Percentiles rank a stretch among this genome's conserved stretches.
phyloP scores from a whole-genome alignment of 2,888 invertebrate species.

The Portevinia maculata region DNA sequence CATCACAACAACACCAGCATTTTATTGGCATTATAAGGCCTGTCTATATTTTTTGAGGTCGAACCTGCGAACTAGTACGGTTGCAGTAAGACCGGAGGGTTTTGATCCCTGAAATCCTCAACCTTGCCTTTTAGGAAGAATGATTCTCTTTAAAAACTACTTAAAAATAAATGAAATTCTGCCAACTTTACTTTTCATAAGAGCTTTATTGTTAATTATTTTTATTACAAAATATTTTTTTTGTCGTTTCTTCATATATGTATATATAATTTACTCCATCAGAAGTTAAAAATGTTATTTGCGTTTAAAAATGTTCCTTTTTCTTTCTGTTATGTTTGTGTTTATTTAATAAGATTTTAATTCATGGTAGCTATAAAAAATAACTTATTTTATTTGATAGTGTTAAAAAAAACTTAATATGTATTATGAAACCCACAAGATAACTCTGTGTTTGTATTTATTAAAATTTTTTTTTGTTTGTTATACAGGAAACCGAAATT shows the following conservation, averaged over 20 bases:
- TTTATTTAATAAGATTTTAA: slow-evolving; percentile 32
- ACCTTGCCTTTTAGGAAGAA: too few species aligned
- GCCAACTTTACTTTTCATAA: slow-evolving; percentile 58
- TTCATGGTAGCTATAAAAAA: slow-evolving; percentile 23
- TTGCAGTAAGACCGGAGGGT: too few species aligned
- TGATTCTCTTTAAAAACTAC: too few species aligned
- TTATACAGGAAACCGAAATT: slow-evolving; percentile 29
- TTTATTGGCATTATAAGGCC: too few species aligned
- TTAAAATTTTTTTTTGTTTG: slow-evolving; percentile 18
- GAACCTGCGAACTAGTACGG: too few species aligned
- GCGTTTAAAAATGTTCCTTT: slow-evolving; percentile 31
- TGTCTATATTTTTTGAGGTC: too few species aligned
- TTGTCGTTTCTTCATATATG: slow-evolving; percentile 54
- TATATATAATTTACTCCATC: slow-evolving; percentile 67
- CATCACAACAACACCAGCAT: too few species aligned
- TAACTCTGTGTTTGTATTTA: slow-evolving; percentile 14
- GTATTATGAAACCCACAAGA: slow-evolving; percentile 41
- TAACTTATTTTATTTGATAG: slow-evolving; percentile 32
- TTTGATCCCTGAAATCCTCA: too few species aligned
- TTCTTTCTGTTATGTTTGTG: slow-evolving; percentile 40
- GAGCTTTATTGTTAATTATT: slow-evolving; percentile 73
- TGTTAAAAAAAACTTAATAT: slow-evolving; percentile 26
- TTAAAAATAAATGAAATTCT: slow-evolving; percentile 7
- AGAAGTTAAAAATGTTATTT: slow-evolving; percentile 44
- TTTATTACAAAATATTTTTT: slow-evolving; percentile 71